Percentiles rank a stretch among this genome's conserved stretches.
These are phyloP conservation scores for Antitype chi DNA, from an alignment of 2,888 invertebrate genomes.

Conservation along the genomic window DNA sequence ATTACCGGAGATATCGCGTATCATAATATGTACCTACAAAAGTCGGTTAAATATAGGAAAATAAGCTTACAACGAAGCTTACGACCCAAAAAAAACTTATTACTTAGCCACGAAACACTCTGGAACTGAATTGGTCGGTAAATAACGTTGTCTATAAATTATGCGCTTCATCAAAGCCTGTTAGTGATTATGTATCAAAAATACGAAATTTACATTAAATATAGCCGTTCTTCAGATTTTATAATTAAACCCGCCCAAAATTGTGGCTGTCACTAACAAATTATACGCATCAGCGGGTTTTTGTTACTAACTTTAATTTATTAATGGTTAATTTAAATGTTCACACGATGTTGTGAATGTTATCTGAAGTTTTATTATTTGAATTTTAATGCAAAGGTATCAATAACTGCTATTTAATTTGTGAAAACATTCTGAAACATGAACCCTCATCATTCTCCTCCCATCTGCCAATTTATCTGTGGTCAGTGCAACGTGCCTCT, in stretches of 20 bases:
- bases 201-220: background rate
- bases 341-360: background rate
- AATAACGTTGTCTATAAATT: background rate
- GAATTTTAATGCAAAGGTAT: too few relatives aligned
- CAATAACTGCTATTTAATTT: background rate
- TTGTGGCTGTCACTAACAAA: background rate
- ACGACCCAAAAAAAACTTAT: too few relatives aligned
- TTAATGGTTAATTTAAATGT: background rate
- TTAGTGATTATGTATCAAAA: background rate
- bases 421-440: background rate
- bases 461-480: too few relatives aligned
- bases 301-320: background rate
- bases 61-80: too few relatives aligned
- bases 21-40: too few relatives aligned
- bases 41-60: too few relatives aligned
- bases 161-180: background rate
- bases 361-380: background rate
- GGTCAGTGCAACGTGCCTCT: too few relatives aligned
- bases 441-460: too few relatives aligned
- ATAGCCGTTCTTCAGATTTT: background rate
- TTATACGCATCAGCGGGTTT: constrained; percentile 13
- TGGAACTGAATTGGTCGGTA: background rate
- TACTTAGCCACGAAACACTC: too few relatives aligned
- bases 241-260: background rate
- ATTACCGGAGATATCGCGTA: too few relatives aligned